phyloP scores from a whole-genome alignment of 2,113 vertebrate species.

The Notarius lentiginosus region DNA sequence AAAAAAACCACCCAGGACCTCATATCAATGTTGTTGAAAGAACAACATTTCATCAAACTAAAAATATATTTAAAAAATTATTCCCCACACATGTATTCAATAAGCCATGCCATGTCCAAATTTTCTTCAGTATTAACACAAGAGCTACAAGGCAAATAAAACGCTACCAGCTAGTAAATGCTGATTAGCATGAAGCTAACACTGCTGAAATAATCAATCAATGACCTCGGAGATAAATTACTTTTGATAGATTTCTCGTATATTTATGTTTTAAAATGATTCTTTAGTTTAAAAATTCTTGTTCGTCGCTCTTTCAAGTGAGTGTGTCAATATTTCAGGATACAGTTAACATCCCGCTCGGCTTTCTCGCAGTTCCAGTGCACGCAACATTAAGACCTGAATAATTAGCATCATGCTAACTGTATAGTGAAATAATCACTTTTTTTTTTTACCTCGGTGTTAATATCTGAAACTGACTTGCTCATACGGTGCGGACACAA shows the following conservation, averaged over 20 bases:
- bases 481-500: too few relatives aligned
- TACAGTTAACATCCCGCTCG: neutral
- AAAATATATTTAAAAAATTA: neutral
- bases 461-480: too few relatives aligned
- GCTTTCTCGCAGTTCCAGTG: too few relatives aligned
- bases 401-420: too few relatives aligned
- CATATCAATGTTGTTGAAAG: neutral
- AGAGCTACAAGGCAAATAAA: constrained; percentile 13
- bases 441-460: too few relatives aligned
- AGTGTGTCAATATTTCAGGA: neutral
- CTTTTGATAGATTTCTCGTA: neutral
- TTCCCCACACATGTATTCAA: neutral
- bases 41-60: neutral
- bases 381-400: too few relatives aligned
- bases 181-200: neutral
- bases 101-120: neutral
- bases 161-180: neutral
- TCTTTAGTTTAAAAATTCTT: neutral
- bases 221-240: neutral
- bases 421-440: too few relatives aligned
- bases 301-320: neutral
- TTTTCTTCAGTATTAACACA: neutral
- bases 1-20: neutral
- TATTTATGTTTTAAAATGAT: neutral
- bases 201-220: neutral